These are phyloP conservation scores for Dysdera silvatica DNA, from an alignment of 1,140 invertebrate species.

Conservation along the genomic window DNA sequence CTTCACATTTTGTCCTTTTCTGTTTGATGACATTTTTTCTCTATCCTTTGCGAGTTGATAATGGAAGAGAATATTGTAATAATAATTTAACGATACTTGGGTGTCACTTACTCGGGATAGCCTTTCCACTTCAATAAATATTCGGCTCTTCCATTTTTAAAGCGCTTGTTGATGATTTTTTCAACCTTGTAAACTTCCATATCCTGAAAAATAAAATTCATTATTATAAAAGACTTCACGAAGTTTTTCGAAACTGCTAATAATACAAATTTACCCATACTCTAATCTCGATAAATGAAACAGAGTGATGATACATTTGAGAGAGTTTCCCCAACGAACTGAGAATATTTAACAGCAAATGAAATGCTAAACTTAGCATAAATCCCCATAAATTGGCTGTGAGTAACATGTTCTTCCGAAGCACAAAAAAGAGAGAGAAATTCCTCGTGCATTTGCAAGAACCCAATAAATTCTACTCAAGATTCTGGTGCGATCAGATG, in stretches of 20 bases:
- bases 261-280: neutral
- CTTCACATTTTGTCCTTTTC: no score
- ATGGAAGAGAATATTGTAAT: no score
- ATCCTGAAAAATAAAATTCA: conserved; percentile 6
- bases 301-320: neutral
- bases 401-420: no score
- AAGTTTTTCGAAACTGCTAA: neutral
- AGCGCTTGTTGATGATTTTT: conserved; percentile 48
- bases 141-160: conserved; percentile 46
- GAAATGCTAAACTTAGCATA: conserved; percentile 9
- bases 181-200: conserved; percentile 45
- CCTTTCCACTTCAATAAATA: conserved; percentile 54
- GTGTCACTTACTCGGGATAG: conserved; percentile 48
- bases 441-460: no score
- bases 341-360: neutral
- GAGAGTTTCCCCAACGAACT: neutral
- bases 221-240: no score
- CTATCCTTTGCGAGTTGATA: no score
- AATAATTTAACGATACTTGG: no score
- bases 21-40: no score
- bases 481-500: no score
- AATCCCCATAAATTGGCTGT: no score
- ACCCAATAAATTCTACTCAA: no score
- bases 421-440: no score
- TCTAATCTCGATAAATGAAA: neutral